phyloP scores from a whole-genome alignment of 2,797 vertebrate genomes.

The Pogonophryne albipinna region DNA sequence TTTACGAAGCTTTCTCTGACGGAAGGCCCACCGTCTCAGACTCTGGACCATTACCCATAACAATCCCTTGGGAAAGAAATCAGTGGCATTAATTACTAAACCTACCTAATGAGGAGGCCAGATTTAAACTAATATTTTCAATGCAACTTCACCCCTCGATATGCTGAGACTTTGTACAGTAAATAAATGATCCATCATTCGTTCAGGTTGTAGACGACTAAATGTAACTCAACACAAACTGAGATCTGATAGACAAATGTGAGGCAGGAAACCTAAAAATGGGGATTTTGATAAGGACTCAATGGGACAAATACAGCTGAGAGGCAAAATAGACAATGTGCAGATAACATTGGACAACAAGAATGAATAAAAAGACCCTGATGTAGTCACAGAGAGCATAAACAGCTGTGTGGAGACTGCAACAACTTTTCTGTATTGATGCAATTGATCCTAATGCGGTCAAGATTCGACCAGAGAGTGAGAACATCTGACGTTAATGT shows the following conservation, averaged over 20 bases:
- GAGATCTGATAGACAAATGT: conserved; percentile 19
- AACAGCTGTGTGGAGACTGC: conserved; percentile 20
- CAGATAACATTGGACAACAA: conserved; percentile 18
- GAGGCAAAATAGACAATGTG: conserved; percentile 5
- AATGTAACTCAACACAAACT: conserved; percentile 4
- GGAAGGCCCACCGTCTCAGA: no score
- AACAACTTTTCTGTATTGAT: conserved; percentile 31
- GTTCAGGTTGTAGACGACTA: conserved; percentile 9
- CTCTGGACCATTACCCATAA: neutral
- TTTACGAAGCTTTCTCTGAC: no score
- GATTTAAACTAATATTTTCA: conserved; percentile 6
- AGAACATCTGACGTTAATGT: conserved; percentile 39
- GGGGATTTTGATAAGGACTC: conserved; percentile 17
- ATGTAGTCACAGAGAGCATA: conserved; percentile 15
- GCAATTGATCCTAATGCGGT: conserved; percentile 16
- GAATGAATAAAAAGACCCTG: conserved; percentile 25
- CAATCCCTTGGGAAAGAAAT: conserved; percentile 4
- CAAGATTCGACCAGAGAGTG: conserved; percentile 12
- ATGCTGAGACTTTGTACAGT: conserved; percentile 8
- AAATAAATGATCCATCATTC: conserved; percentile 5
- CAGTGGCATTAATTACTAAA: conserved; percentile 19
- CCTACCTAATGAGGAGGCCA: conserved; percentile 6
- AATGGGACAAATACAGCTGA: conserved; percentile 13
- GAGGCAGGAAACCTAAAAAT: conserved; percentile 8
- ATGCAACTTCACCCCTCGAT: conserved; percentile 22